Conservation (phyloP, 92 coral and sea anemone species). For the Epizoanthus stellaris region DNA sequence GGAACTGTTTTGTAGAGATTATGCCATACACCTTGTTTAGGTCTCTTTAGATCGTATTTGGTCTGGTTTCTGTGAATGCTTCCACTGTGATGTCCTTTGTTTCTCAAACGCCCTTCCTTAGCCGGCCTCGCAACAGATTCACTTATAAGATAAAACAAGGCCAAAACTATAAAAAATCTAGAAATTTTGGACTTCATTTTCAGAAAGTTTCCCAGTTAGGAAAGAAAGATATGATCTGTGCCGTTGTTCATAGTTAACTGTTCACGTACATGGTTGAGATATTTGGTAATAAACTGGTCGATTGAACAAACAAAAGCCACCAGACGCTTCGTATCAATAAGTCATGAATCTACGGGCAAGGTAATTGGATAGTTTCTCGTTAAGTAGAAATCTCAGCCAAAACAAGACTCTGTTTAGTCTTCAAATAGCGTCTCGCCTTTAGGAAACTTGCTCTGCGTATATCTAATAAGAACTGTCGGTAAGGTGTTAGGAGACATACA, state of each 20-base stretch:
- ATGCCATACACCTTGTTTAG: conserved; percentile 55
- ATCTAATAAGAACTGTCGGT: background rate
- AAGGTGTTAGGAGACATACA: background rate
- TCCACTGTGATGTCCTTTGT: background rate
- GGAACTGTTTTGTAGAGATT: conserved; percentile 42
- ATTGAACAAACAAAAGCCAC: background rate
- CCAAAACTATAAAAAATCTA: conserved; percentile 32
- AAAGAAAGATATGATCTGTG: conserved; percentile 22
- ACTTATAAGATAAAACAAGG: conserved; percentile 45
- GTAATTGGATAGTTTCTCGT: background rate
- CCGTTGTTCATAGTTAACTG: conserved; percentile 21
- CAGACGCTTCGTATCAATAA: conserved; percentile 27
- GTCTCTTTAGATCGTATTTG: conserved; percentile 43
- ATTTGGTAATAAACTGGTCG: conserved; percentile 35
- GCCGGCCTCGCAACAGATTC: conserved; percentile 53
- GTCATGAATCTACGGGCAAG: conserved; percentile 35
- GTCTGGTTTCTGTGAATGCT: conserved; percentile 15
- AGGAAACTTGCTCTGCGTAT: background rate
- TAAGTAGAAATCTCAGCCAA: background rate
- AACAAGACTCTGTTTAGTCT: conserved; percentile 26
- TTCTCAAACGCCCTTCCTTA: conserved; percentile 17
- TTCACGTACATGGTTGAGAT: conserved; percentile 41
- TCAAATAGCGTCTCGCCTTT: background rate
- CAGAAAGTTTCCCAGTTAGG: conserved; percentile 3
- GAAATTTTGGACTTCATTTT: conserved; percentile 60